phyloP scores from a whole-genome alignment of 2,113 vertebrate species.

The Tupaia chinensis region DNA sequence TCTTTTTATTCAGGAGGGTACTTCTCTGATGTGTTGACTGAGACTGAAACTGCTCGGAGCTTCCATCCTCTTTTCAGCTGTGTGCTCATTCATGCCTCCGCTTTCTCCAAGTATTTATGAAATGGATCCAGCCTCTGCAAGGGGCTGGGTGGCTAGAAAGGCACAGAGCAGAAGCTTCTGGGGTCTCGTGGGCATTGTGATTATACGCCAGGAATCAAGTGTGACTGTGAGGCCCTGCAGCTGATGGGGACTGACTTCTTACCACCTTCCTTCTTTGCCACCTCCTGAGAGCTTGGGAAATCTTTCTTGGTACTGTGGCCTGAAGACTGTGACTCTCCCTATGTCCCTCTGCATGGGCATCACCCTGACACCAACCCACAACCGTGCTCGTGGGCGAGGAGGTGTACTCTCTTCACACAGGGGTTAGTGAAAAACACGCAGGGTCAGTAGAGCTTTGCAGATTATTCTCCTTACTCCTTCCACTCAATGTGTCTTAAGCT shows the following conservation, averaged over 20 bases:
- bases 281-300: background rate
- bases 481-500: background rate
- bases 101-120: background rate
- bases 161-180: background rate
- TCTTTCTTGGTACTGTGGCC: constrained; percentile 23
- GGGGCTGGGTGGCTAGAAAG: background rate
- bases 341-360: constrained; percentile 5
- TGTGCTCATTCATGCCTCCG: background rate
- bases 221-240: background rate
- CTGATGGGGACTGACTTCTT: constrained; percentile 12
- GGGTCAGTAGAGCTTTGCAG: background rate
- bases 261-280: background rate
- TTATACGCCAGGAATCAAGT: background rate
- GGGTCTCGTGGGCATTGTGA: background rate
- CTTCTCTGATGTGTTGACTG: background rate
- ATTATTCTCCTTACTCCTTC: background rate
- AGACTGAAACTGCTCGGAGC: background rate
- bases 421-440: background rate
- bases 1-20: background rate
- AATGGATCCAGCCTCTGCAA: background rate
- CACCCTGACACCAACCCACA: background rate
- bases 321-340: constrained; percentile 12
- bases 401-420: background rate
- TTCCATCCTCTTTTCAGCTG: background rate
- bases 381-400: background rate